Conservation (phyloP, 2,888 invertebrate genomes). For the Lasioglossum pauxillum region DNA sequence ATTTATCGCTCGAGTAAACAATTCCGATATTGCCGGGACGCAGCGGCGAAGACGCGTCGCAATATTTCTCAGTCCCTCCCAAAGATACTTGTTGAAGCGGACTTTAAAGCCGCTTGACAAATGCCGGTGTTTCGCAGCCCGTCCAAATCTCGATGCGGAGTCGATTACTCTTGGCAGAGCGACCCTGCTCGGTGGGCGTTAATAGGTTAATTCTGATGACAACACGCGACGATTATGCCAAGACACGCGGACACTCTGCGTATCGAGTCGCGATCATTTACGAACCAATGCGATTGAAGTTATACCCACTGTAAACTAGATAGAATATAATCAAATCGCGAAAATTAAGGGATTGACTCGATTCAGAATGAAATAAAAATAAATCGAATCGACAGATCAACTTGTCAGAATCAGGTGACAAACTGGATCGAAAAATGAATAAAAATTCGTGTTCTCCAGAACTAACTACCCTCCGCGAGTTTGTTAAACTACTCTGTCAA, state of each 20-base stretch:
- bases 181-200: slow-evolving; percentile 67
- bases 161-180: slow-evolving; percentile 72
- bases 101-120: slow-evolving; percentile 68
- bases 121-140: slow-evolving; percentile 64
- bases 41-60: slow-evolving; percentile 52
- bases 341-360: not conserved
- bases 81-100: slow-evolving; percentile 66
- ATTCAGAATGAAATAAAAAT: not conserved
- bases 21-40: slow-evolving; percentile 48
- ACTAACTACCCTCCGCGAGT: not conserved
- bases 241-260: slow-evolving; percentile 45
- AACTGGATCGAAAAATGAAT: not conserved
- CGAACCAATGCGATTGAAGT: slow-evolving; percentile 6
- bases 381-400: not conserved
- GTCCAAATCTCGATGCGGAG: slow-evolving; percentile 71
- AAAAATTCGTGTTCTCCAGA: not conserved
- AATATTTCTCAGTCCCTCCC: slow-evolving; percentile 70
- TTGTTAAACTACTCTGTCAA: not conserved
- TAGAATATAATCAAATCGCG: not conserved
- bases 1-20: slow-evolving; percentile 56
- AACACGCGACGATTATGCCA: slow-evolving; percentile 68
- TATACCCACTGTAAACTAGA: not conserved
- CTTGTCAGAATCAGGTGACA: not conserved
- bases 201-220: slow-evolving; percentile 73
- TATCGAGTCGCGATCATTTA: slow-evolving; percentile 22